These are phyloP conservation scores for Myathropa florea DNA, from an alignment of 2,888 invertebrate genomes.

Conservation along the genomic window DNA sequence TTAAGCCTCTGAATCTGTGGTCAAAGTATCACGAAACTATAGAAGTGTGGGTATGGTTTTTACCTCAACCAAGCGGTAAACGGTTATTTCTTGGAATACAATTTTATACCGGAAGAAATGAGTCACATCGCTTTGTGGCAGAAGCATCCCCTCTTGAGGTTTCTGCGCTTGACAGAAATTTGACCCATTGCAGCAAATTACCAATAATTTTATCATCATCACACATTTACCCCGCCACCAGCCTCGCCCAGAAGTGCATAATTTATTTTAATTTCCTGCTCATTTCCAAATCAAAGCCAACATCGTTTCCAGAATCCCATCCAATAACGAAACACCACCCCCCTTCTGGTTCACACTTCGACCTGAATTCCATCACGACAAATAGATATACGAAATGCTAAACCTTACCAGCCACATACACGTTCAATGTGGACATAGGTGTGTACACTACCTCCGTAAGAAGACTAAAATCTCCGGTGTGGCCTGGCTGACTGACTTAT, in stretches of 20 bases:
- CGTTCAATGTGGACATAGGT: background rate
- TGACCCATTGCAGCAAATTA: background rate
- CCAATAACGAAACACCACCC: background rate
- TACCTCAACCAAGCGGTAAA: too few species aligned
- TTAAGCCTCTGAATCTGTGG: too few species aligned
- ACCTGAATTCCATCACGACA: conserved; percentile 24
- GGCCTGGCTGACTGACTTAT: conserved; percentile 3
- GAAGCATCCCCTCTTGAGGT: background rate
- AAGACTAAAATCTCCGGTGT: conserved; percentile 58
- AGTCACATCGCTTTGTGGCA: too few species aligned
- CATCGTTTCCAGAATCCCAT: background rate
- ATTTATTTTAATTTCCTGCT: conserved; percentile 24
- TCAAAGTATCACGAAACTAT: too few species aligned
- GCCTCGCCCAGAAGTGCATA: background rate
- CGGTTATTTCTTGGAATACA: too few species aligned
- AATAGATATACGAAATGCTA: conserved; percentile 36
- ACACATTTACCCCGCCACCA: background rate
- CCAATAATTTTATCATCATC: background rate
- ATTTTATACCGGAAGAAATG: too few species aligned
- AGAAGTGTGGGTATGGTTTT: too few species aligned
- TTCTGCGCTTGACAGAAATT: background rate
- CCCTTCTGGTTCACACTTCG: background rate
- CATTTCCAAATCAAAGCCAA: background rate
- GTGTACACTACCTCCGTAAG: background rate
- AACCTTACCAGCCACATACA: background rate